These are phyloP conservation scores for Mobula hypostoma DNA, from an alignment of 2,113 vertebrate species.

Conservation along the genomic window DNA sequence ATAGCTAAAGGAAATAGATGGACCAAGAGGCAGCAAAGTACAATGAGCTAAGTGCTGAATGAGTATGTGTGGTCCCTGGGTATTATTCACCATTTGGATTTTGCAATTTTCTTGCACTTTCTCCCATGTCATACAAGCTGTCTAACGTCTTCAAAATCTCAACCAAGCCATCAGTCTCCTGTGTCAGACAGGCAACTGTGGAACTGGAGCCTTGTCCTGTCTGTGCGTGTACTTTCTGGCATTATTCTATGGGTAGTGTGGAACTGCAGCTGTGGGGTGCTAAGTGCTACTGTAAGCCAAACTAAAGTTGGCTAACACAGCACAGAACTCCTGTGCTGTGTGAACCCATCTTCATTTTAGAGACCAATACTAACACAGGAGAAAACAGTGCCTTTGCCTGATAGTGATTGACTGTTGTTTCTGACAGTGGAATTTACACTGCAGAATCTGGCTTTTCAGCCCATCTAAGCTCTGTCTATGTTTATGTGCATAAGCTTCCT, in stretches of 20 bases:
- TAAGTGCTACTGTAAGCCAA: background rate
- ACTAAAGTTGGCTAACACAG: background rate
- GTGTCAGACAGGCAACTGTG: background rate
- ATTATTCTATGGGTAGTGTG: background rate
- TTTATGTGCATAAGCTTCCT: background rate
- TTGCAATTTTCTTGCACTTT: background rate
- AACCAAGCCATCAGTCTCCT: background rate
- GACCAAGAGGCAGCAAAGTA: no score
- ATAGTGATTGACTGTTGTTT: background rate
- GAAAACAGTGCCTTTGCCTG: background rate
- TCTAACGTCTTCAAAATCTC: background rate
- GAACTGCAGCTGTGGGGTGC: background rate
- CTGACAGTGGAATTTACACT: no score
- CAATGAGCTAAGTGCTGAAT: background rate
- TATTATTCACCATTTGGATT: background rate
- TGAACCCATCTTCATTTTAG: background rate
- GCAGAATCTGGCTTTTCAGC: background rate
- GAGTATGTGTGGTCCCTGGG: background rate
- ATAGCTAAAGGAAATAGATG: no score
- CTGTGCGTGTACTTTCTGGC: background rate
- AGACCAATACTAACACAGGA: background rate
- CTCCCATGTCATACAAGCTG: background rate
- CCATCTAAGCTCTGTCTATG: background rate
- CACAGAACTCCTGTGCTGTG: background rate
- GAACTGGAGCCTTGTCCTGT: background rate